Evolutionary conservation across 1,140 invertebrate species (phyloP).

Genomic region (Macrobrachium nipponense): DNA sequence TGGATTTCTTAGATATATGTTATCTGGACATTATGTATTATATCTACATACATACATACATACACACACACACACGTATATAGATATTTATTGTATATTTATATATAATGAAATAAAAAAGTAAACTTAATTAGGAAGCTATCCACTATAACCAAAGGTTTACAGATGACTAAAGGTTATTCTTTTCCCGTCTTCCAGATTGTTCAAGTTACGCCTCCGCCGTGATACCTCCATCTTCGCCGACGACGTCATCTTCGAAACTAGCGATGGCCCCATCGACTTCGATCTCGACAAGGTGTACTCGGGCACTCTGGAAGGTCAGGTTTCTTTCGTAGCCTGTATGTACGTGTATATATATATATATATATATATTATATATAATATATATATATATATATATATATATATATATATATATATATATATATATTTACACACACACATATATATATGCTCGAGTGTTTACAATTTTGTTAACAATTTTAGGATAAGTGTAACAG

Average conservation of each 20-base stretch:
- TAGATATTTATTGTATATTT: too few species aligned
- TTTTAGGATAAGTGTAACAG: background rate
- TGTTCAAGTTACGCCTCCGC: conserved; percentile 81
- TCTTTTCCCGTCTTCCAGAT: conserved; percentile 72
- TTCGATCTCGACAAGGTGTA: conserved; percentile 83
- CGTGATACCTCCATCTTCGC: conserved; percentile 82
- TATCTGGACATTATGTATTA: too few species aligned
- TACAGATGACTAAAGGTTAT: background rate
- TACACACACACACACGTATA: too few species aligned
- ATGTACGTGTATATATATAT: conserved; percentile 20
- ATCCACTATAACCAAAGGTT: background rate
- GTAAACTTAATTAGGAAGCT: background rate
- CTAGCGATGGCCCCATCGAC: conserved; percentile 76
- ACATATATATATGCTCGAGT: background rate
- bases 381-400: conserved; percentile 32
- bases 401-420: conserved; percentile 7
- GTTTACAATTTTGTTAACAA: background rate
- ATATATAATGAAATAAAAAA: too few species aligned
- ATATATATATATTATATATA: background rate
- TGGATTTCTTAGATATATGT: too few species aligned
- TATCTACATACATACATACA: too few species aligned
- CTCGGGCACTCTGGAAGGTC: conserved; percentile 82
- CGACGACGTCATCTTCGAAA: conserved; percentile 83
- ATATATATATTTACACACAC: background rate
- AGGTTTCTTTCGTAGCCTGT: conserved; percentile 51